A percentile compares a stretch with the other conserved stretches of the same genome.
These are phyloP conservation scores for Enteromius radiatus DNA, from an alignment of 2,797 vertebrate species.

Conservation along the genomic window DNA sequence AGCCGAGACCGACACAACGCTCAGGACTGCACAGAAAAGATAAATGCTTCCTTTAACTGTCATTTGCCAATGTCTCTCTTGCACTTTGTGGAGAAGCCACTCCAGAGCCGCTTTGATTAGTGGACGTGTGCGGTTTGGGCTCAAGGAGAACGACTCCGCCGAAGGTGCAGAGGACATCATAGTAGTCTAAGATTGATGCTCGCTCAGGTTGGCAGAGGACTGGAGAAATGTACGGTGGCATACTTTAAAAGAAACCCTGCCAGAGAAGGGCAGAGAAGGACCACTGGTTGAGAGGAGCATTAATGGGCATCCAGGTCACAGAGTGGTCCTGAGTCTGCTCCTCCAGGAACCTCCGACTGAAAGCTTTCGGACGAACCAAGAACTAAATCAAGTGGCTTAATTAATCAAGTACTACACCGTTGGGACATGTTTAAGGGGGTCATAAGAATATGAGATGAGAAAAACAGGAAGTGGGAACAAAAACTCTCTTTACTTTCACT, in stretches of 20 bases:
- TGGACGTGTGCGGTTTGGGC: conserved; percentile 31
- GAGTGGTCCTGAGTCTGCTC: conserved; percentile 12
- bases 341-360: conserved; percentile 8
- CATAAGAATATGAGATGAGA: conserved; percentile 11
- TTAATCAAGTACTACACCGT: conserved; percentile 15
- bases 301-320: conserved; percentile 34
- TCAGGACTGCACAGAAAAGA: conserved; percentile 45
- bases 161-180: conserved; percentile 33
- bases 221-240: conserved; percentile 28
- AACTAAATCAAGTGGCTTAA: conserved; percentile 34
- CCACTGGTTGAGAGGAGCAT: conserved; percentile 5
- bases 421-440: conserved; percentile 14
- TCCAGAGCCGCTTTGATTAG: conserved; percentile 42
- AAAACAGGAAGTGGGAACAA: neutral
- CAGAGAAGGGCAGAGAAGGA: conserved; percentile 29
- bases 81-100: conserved; percentile 44
- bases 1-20: conserved; percentile 40
- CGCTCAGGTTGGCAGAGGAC: conserved; percentile 18
- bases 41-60: conserved; percentile 59
- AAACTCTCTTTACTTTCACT: neutral
- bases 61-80: conserved; percentile 55
- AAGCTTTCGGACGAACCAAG: neutral
- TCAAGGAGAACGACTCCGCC: conserved; percentile 37
- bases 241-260: conserved; percentile 37
- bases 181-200: conserved; percentile 41